phyloP scores from a whole-genome alignment of 2,113 vertebrate genomes.

The Dolichallabes microphthalmus region DNA sequence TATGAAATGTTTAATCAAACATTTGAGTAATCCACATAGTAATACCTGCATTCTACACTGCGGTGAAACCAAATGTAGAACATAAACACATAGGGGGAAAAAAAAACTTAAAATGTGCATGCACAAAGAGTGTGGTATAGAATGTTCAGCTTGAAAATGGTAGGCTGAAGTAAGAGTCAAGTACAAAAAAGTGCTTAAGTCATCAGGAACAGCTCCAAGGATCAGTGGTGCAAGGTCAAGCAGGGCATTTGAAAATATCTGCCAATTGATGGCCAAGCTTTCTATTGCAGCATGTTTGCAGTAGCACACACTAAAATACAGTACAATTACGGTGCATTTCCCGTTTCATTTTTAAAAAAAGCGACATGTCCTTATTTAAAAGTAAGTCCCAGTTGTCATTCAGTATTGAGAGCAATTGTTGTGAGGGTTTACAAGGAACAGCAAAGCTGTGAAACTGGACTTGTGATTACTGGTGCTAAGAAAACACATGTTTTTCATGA shows the following conservation, averaged over 20 bases:
- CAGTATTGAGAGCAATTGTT: neutral
- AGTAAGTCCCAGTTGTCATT: neutral
- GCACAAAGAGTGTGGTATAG: neutral
- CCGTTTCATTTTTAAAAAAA: neutral
- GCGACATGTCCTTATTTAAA: neutral
- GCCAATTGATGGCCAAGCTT: neutral
- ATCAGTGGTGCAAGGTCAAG: neutral
- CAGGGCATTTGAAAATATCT: neutral
- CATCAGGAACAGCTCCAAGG: neutral
- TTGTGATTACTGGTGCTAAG: neutral
- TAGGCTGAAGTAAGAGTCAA: neutral
- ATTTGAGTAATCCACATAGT: neutral
- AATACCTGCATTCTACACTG: neutral
- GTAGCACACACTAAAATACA: neutral
- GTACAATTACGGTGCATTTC: neutral
- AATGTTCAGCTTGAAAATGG: neutral
- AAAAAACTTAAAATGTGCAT: neutral
- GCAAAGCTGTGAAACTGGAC: neutral
- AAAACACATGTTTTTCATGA: neutral
- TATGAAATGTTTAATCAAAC: no score
- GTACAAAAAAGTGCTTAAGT: neutral
- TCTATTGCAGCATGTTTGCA: neutral
- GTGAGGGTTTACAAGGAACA: neutral
- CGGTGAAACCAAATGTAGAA: neutral
- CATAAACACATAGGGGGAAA: neutral